Evolutionary conservation across 1,140 invertebrate genomes (phyloP).

Genomic region (Drosophila melanica): DNA sequence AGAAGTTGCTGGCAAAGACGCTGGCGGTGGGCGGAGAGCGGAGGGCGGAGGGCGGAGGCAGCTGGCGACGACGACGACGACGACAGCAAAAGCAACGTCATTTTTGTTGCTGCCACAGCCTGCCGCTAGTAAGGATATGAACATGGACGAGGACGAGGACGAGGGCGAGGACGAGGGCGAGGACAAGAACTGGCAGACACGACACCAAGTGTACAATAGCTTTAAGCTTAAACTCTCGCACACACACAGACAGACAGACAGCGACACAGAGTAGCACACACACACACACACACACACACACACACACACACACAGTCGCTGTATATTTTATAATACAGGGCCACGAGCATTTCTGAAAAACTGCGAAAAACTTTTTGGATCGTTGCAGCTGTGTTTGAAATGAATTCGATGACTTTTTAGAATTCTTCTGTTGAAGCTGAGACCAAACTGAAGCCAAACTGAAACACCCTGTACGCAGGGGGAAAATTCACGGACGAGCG

Average conservation of each 20-base stretch:
- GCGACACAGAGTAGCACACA: conserved; percentile 44
- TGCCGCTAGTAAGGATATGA: conserved; percentile 25
- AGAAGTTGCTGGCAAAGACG: conserved; percentile 17
- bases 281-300: conserved; percentile 20
- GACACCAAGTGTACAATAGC: conserved; percentile 83
- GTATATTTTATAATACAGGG: conserved; percentile 72
- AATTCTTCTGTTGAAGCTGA: conserved; percentile 16
- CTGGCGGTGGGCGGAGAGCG: not conserved
- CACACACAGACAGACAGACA: conserved; percentile 52
- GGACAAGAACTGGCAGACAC: conserved; percentile 51
- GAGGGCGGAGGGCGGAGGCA: conserved; percentile 23
- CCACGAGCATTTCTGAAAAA: conserved; percentile 38
- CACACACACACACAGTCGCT: conserved; percentile 28
- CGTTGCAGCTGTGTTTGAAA: not conserved
- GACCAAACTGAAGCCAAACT: conserved; percentile 43
- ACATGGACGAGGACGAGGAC: conserved; percentile 10
- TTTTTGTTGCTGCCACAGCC: conserved; percentile 35
- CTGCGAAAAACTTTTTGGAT: conserved; percentile 34
- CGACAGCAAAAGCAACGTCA: conserved; percentile 77
- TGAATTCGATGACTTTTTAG: not conserved
- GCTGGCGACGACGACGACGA: conserved; percentile 63
- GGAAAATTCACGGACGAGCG: conserved; percentile 79
- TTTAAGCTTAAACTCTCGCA: conserved; percentile 83
- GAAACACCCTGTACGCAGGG: conserved; percentile 29
- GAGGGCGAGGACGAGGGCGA: conserved; percentile 1